Evolutionary conservation across 2,113 vertebrate species (phyloP), one percentile per base, ranked within the genome.

Genomic region (Campylorhamphus procurvoides): DNA sequence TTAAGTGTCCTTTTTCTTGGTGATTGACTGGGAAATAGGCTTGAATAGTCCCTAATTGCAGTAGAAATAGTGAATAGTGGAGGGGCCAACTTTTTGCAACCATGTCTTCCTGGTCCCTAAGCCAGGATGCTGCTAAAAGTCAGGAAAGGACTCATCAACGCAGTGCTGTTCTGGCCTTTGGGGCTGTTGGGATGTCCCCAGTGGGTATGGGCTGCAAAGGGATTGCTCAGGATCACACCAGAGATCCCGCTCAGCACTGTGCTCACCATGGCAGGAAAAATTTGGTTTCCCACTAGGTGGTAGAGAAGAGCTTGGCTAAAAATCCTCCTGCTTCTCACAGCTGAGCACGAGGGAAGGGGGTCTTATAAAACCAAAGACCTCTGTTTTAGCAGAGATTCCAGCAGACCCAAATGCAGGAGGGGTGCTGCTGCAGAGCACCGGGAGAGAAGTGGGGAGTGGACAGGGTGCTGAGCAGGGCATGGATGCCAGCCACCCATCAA

Each of bases 221-320:
- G 29, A 20, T 88, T 35, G 25, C n/a, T 18, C 25, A 49, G 58
- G 33, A 33, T 25, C 9, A 17, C 1, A 1, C 6, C 12, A 12
- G 37, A 3, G 3, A 52, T 39, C 4, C 19, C 0, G 0, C 42
- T 86, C 63, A 35, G 46, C 23, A 27, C 19, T 5, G 14, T 1
- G 17, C 44, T 84, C 5, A 0, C 19, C 33, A 0, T 4, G 47
- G 33, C 2, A 7, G 78, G 89, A 92, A 75, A 72, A 67, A 69
- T 10, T 55, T 27, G 15, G 2, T 81, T 90, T 92, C 59, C 93
- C 97, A 60, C 96, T 94, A 96, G 97, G 87, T 97, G 97, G 96
- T 95, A 87, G 95, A 84, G 91, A 83, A 69, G 96, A 96, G 94
- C 95, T 95, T 90, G 80, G 33, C 44, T 91, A 64, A 64, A 90